Evolutionary conservation across 2,113 vertebrate species (phyloP), one percentile per base, ranked within the genome.

Genomic region (Aegotheles bennettii): DNA sequence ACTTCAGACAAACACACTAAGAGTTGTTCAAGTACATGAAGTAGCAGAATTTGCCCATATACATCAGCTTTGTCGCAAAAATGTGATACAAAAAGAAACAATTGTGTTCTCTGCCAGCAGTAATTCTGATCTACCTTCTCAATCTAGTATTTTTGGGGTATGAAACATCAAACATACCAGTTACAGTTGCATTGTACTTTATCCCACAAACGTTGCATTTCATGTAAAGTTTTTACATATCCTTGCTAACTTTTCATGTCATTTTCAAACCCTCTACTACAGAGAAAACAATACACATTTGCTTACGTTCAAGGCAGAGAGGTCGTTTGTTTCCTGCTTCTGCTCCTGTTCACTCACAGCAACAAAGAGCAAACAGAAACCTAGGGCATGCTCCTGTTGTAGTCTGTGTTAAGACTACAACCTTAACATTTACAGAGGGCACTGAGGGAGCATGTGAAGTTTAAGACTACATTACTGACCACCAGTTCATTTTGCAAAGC

Each of bases 301-400:
- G 85, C 93, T 78, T 94, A 92, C 56, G 86, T 97, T 48, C 85
- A 90, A 54, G 51, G 16, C 68, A 89, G 38, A 70, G 56, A 90
- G 56, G 51, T 64, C 14, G 71, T 84, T 95, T 89, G 92, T 93
- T 96, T 95, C 94, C 92, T 92, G 80, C 77, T 87, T 65, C 91
- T 93, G 68, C 68, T 84, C 56, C 54, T 45, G 19, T 57, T 84
- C 95, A 93, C 60, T 77, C 88, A 90, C 86, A 54, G 92, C 94
- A 97, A 96, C 94, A 79, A 85, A 36, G 59, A 90, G 53, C 70
- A 89, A 94, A 93, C 54, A 88, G 65, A 83, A 90, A 71, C 64
- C 84, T 33, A 35, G 86, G 83, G 29, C 33, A 29, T 3, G 3
- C 36, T 90, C 51, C 85, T 53, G 26, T 18, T 74, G 3, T 0